Evolutionary conservation across 2,797 vertebrate species (phyloP), one percentile per base, ranked within the genome.

Genomic region (Fundulus diaphanus): DNA sequence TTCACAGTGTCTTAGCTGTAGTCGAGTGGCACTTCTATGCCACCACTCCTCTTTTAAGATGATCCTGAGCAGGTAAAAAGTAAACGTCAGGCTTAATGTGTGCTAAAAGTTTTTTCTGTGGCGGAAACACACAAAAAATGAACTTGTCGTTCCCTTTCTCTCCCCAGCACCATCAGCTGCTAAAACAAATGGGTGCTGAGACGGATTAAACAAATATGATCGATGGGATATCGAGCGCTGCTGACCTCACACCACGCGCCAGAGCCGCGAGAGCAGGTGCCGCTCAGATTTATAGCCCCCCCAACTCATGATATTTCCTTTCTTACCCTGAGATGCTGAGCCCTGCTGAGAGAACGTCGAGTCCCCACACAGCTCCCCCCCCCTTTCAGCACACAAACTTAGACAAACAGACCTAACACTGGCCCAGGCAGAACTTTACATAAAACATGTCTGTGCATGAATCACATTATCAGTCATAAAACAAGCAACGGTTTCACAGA

Each of bases 151-250:
- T 79, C 81, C 70, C n/a, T 83, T 68, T 79, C 72, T 87, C 61
- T 80, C 72, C 77, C 76, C 29, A 78, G 82, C 87, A 85, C 87
- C 68, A 87, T 93, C 92, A 94, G 93, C 93, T 95, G 94, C 92
- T 94, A 95, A 95, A 94, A 95, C 92, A 96, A 93, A 93, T 87
- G 75, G 90, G 78, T 46, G 76, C 92, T 89, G 90, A 82, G 92
- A 93, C 92, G 89, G 90, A 92, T 84, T 85, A 89, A 90, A 94
- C 93, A 95, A 95, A 94, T 92, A 91, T 94, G 93, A 95, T 92
- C 83, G 89, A 94, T 92, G 88, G 90, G 88, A 88, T 90, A 92
- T 94, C 87, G 82, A 86, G 82, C 74, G 74, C 79, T 72, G 89
- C 85, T 95, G 94, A 95, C 94, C 94, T 94, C 93, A 92, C 94